These are phyloP conservation scores for Epinotia brunnichana DNA, from an alignment of 2,888 invertebrate species.

Conservation along the genomic window DNA sequence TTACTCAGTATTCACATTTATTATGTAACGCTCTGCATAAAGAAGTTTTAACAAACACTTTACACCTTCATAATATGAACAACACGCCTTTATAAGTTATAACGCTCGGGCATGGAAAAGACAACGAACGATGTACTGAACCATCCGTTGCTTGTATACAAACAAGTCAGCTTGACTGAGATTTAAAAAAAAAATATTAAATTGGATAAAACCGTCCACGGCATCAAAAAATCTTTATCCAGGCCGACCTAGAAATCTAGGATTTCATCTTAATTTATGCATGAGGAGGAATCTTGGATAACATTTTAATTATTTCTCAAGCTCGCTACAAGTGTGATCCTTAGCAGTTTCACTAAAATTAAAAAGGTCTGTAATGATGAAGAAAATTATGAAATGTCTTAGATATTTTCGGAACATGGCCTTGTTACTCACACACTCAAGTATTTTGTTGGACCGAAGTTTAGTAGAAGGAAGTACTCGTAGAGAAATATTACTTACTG, in stretches of 20 bases:
- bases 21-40: too few relatives aligned
- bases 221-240: background rate
- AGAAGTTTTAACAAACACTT: background rate
- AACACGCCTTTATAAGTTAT: too few relatives aligned
- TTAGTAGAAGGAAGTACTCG: too few relatives aligned
- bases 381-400: background rate
- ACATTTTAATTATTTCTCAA: background rate
- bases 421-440: too few relatives aligned
- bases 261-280: slow-evolving; percentile 5
- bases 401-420: background rate
- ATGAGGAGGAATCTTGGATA: slow-evolving; percentile 5
- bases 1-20: too few relatives aligned
- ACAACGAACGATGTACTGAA: too few relatives aligned
- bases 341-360: background rate
- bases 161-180: too few relatives aligned
- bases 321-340: background rate
- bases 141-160: too few relatives aligned
- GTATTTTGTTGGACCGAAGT: too few relatives aligned
- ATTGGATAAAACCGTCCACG: background rate
- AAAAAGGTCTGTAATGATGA: background rate
- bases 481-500: too few relatives aligned
- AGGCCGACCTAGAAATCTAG: background rate
- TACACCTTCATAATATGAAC: too few relatives aligned
- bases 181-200: background rate
- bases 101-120: too few relatives aligned